Base-by-base conservation (phyloP, 1,140 invertebrate genomes). In the Monomorium pharaonis region DNA sequence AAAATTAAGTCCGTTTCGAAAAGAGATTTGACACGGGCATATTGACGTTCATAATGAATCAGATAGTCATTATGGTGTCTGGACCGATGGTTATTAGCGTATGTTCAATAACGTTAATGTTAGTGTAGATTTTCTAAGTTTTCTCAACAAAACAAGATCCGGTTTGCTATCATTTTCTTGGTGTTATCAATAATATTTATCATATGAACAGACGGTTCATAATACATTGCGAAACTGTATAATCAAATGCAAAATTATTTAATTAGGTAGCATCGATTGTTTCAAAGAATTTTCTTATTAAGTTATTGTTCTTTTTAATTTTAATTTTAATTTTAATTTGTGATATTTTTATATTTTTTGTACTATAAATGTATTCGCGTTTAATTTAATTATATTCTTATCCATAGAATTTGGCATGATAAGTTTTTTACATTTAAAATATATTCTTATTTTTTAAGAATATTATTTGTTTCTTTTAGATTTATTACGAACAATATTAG, bases 21-120 rank as follows among this genome's bases (percentile, higher is more conserved):
- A 70, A 18, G 44, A 81, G 24, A 0, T 81, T 47, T 16, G 14
- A 47, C n/a, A 47, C 65, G 12, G 9, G 2, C 16, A 70, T 56
- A 54, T 72, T 44, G 78, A 74, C n/a, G 2, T 74, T 44, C n/a
- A 47, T 83, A 83, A 74, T 60, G 33, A 83, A 74, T 74, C 9
- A 9, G 49, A 74, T 30, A 58, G n/a, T 81, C 18, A 51, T 81
- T 56, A 30, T 70, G 37, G 3, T 2, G 37, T 83, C 37, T 72
- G 51, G 37, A 14, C 27, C 10, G 44, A 65, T 49, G 60, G 58
- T 83, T 60, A 37, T 24, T 24, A 58, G 51, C 67, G 78, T n/a
- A n/a, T 6, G 37, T 54, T 83, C 24, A 83, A 47, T 58, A 67
- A 74, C 37, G 47, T 14, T 58, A 72, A 72, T 60, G 12, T 83